Base-by-base conservation (phyloP, 2,113 vertebrate genomes). In the Eira barbara region DNA sequence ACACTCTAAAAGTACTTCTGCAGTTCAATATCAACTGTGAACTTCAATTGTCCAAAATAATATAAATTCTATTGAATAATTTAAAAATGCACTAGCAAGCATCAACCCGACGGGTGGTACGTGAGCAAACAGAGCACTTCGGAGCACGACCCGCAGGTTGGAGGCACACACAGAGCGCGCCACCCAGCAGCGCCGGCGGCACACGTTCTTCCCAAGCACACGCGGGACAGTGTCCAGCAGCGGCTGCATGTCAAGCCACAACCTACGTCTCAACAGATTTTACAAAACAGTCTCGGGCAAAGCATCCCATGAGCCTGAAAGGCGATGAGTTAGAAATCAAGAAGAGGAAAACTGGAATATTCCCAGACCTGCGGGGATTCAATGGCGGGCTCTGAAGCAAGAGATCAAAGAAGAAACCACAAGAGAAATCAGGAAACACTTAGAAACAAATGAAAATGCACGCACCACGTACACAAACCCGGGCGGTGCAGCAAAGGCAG, bases 401-500 rank as follows among this genome's bases (percentile, higher is more conserved):
- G 12, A 23, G 29, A 42, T 25, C 78, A 45, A 23, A 71, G 27
- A 45, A 76, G 25, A 49, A 55, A 25, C 47, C 61, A 17, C 27
- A 61, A 29, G 81, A 17, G 34, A 23, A 31, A 74, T 14, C 15
- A 23, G 39, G n/a, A 74, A 74, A 36, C 11, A 36, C 34, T 49
- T 23, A 63, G 42, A 29, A 84, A 17, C 34, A 36, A 63, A 49
- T 2, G 67, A 49, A 47, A 45, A 29, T 29, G 39, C 61, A 83
- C 61, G 10, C 7, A 39, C 11, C 15, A 11, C 14, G 25, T 6
- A 23, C 23, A 9, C 52, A 31, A 29, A 36, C 8, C 5, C 31
- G 31, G 9, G 14, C 34, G 15, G 36, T 0, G 4, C 25, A 7
- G 55, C 2, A 5, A 23, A 27, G 4, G 25, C 7, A n/a, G 39